These are phyloP conservation scores for Dryoscopus gambensis DNA, from an alignment of 2,113 vertebrate species.

Conservation along the genomic window DNA sequence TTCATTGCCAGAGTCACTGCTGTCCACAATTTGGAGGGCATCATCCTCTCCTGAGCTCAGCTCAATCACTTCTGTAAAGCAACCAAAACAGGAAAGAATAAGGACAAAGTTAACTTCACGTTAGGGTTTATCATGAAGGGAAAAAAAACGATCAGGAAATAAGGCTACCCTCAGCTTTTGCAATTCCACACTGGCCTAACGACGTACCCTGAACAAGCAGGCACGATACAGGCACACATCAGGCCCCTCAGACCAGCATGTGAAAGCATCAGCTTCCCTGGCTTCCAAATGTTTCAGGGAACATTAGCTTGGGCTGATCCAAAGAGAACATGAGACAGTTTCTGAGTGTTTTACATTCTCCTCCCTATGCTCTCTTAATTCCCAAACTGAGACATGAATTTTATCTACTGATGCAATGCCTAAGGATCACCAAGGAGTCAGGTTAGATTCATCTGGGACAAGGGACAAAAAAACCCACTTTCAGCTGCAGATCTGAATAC, in stretches of 20 bases:
- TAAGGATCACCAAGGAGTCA: neutral
- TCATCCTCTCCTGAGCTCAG: constrained; percentile 96
- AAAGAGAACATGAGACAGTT: neutral
- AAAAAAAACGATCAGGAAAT: neutral
- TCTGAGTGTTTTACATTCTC: neutral
- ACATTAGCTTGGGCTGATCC: neutral
- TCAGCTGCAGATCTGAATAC: neutral
- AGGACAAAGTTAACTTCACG: neutral
- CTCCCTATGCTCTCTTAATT: neutral
- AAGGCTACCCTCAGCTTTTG: neutral
- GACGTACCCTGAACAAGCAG: neutral
- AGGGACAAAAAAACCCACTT: neutral
- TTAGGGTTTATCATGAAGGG: neutral
- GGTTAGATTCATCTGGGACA: neutral
- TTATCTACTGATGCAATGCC: neutral
- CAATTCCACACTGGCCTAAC: neutral
- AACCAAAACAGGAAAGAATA: neutral
- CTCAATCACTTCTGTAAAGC: constrained; percentile 89
- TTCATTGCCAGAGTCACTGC: constrained; percentile 91
- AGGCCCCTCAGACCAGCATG: neutral
- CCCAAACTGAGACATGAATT: neutral
- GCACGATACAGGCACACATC: neutral
- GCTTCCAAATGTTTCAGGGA: neutral
- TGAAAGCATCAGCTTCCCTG: neutral
- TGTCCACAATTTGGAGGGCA: constrained; percentile 84